Conservation (phyloP, 2,888 invertebrate genomes). For the Sarcophaga variegata region DNA sequence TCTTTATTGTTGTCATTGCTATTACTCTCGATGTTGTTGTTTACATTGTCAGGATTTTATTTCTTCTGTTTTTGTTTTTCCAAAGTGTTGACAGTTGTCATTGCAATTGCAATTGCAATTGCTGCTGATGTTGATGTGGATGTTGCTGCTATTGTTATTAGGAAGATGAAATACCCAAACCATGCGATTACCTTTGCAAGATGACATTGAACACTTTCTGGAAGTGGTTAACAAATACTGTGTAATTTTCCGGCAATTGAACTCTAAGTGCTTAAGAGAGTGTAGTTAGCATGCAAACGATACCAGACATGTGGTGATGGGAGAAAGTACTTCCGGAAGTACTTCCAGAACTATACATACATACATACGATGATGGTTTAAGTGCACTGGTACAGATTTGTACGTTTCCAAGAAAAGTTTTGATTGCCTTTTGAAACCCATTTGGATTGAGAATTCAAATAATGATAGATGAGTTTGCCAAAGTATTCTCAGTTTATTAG, state of each 20-base stretch:
- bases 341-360: not conserved
- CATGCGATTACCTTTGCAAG: not conserved
- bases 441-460: too few relatives aligned
- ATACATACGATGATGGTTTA: too few relatives aligned
- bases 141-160: not conserved
- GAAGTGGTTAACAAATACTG: constrained; percentile 18
- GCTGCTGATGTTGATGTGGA: not conserved
- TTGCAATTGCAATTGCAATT: constrained; percentile 42
- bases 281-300: not conserved
- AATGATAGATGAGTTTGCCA: too few relatives aligned
- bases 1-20: constrained; percentile 26
- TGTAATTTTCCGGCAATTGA: not conserved
- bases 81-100: constrained; percentile 47
- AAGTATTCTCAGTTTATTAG: too few relatives aligned
- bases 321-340: not conserved
- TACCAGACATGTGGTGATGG: not conserved
- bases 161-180: constrained; percentile 27
- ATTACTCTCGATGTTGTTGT: constrained; percentile 13
- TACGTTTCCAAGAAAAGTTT: too few relatives aligned
- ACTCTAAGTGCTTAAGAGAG: not conserved
- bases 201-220: constrained; percentile 42
- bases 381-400: too few relatives aligned
- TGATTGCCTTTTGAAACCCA: too few relatives aligned
- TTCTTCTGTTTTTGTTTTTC: not conserved
- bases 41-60: constrained; percentile 29